These are phyloP conservation scores for Bombus confusus DNA, from an alignment of 1,140 invertebrate species.

Conservation along the genomic window DNA sequence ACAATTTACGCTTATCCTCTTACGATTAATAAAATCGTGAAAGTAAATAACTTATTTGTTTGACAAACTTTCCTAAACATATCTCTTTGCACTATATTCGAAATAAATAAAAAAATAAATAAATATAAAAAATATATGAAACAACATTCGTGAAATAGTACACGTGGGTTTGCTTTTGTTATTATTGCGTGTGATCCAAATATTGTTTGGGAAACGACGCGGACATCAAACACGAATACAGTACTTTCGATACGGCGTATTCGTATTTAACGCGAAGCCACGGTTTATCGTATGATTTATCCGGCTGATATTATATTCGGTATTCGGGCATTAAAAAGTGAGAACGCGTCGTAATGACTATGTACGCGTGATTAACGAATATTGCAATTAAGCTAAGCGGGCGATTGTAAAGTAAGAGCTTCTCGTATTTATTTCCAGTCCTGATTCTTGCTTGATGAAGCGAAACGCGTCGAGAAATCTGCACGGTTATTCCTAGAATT, in stretches of 20 bases:
- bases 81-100: too few relatives aligned
- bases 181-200: neutral
- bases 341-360: conserved; percentile 13
- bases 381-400: conserved; percentile 38
- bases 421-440: conserved; percentile 27
- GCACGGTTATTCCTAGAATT: conserved; percentile 11
- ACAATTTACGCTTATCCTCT: too few relatives aligned
- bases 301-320: neutral
- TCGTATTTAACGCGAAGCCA: neutral
- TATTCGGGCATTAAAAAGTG: conserved; percentile 3
- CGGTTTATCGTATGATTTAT: neutral
- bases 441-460: conserved; percentile 14
- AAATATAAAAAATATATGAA: neutral
- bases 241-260: neutral
- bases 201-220: neutral
- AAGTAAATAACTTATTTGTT: too few relatives aligned
- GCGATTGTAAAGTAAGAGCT: neutral
- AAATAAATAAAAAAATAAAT: neutral
- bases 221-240: neutral
- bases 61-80: too few relatives aligned
- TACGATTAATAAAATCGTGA: too few relatives aligned
- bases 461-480: conserved; percentile 32
- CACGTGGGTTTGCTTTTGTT: neutral
- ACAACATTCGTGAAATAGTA: neutral
- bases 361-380: conserved; percentile 5